Evolutionary conservation across 1,140 invertebrate species (phyloP).

Genomic region (Tetramorium alpestre): DNA sequence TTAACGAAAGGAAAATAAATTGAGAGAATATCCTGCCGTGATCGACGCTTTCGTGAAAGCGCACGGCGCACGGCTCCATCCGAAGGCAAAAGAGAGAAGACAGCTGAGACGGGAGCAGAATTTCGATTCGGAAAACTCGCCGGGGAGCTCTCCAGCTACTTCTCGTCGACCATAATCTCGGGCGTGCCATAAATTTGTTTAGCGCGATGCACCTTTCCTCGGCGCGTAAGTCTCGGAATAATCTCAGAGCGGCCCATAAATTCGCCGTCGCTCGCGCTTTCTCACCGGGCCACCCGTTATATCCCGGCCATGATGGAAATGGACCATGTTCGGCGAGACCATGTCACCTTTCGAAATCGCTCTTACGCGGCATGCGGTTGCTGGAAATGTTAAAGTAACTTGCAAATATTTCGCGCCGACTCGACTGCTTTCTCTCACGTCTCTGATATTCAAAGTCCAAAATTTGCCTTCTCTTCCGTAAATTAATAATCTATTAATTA

Average conservation of each 20-base stretch:
- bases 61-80: neutral
- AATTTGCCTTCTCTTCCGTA: neutral
- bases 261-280: slow-evolving; percentile 38
- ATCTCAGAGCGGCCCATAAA: slow-evolving; percentile 56
- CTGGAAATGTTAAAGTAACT: slow-evolving; percentile 27
- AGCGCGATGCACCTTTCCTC: slow-evolving; percentile 59
- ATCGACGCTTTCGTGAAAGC: slow-evolving; percentile 46
- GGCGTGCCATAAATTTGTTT: slow-evolving; percentile 60
- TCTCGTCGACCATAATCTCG: slow-evolving; percentile 59
- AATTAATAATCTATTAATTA: neutral
- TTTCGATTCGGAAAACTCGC: slow-evolving; percentile 50
- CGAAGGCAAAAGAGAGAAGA: slow-evolving; percentile 14
- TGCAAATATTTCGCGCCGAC: slow-evolving; percentile 3
- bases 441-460: neutral
- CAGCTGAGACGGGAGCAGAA: slow-evolving; percentile 29
- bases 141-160: slow-evolving; percentile 42
- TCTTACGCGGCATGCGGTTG: neutral
- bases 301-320: slow-evolving; percentile 32
- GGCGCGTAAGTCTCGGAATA: slow-evolving; percentile 59
- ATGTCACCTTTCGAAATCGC: neutral
- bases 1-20: slow-evolving; percentile 36
- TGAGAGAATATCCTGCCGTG: slow-evolving; percentile 12
- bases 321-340: slow-evolving; percentile 18
- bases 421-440: neutral
- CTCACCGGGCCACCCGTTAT: slow-evolving; percentile 36